These are phyloP conservation scores for Balaenoptera acutorostrata DNA, from an alignment of 2,113 vertebrate genomes.

Conservation along the genomic window DNA sequence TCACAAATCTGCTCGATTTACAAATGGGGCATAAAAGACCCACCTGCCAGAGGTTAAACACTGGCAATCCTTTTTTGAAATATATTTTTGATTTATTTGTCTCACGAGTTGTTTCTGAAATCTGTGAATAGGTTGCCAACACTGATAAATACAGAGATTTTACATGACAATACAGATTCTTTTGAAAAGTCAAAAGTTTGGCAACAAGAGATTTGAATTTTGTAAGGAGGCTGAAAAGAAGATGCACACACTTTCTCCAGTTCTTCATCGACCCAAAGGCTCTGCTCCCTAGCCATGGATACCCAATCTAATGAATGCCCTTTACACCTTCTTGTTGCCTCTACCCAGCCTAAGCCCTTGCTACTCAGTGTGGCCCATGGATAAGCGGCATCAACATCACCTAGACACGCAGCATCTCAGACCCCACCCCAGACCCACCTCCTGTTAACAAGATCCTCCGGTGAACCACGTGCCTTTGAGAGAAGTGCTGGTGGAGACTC, in stretches of 20 bases:
- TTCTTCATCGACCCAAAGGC: fast-evolving
- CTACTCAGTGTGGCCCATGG: fast-evolving
- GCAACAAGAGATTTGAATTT: background rate
- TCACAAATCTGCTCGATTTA: background rate
- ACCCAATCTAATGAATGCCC: fast-evolving
- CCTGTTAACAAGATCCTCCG: background rate
- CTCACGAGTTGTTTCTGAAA: background rate
- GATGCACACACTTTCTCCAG: fast-evolving
- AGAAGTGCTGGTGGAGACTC: background rate
- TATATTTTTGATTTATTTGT: background rate
- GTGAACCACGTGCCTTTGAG: no score
- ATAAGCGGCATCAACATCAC: fast-evolving
- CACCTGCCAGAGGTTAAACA: background rate
- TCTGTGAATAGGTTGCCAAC: background rate
- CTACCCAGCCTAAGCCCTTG: background rate
- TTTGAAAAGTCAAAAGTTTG: background rate
- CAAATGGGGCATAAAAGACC: background rate
- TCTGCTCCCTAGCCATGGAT: fast-evolving
- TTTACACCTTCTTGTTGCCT: no score
- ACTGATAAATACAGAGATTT: background rate
- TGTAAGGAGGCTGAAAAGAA: background rate
- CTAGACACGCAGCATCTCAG: background rate
- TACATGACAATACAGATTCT: background rate
- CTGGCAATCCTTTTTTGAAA: background rate
- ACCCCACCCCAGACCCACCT: background rate